Base-by-base conservation (phyloP, 2,113 vertebrate genomes). In the Mirounga angustirostris region DNA sequence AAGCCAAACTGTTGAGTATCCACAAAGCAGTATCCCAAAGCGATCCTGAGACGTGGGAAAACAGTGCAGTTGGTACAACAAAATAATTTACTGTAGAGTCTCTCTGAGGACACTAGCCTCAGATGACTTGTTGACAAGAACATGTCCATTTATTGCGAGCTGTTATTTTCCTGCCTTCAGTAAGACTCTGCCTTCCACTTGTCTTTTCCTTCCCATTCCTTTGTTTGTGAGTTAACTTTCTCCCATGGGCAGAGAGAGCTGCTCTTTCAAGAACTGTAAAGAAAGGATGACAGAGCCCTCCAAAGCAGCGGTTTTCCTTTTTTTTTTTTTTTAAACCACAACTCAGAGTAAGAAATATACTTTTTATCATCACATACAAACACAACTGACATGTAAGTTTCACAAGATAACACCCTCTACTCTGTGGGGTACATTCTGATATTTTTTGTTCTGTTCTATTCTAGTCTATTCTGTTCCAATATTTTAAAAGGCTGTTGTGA, bases 401-500 rank as follows among this genome's bases (percentile, higher is more conserved):
- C 54, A 86, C 30, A 79, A 84, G 91, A 76, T 81, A 88, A 33
- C 24, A 65, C 2, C 74, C 28, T 92, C 89, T 94, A 52, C 43
- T 89, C 5, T 43, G 82, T 61, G 50, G 15, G 28, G 82, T 93
- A 19, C 2, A 7, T 88, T 94, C 61, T 73, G 33, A 33, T 61
- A 33, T 71, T 71, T 94, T 85, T 69, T 83, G 67, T 90, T 94
- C 81, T 85, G 7, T 56, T 91, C 63, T 87, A 18, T 46, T 81
- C 43, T 94, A 63, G 58, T 24, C 28, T 90, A 28, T 54, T 79
- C 10, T 82, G 73, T 59, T 61, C 16, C 67, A 80, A 5, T 84
- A 79, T 94, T 97, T 88, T 71, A 84, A 95, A 95, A 89, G 46
- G 5, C 40, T 67, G 18, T 40, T 91, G 46, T 69, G 83, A 74